Evolutionary conservation across 2,888 invertebrate species (phyloP), one percentile per base, ranked within the genome.

Genomic region (Idaea aversata): DNA sequence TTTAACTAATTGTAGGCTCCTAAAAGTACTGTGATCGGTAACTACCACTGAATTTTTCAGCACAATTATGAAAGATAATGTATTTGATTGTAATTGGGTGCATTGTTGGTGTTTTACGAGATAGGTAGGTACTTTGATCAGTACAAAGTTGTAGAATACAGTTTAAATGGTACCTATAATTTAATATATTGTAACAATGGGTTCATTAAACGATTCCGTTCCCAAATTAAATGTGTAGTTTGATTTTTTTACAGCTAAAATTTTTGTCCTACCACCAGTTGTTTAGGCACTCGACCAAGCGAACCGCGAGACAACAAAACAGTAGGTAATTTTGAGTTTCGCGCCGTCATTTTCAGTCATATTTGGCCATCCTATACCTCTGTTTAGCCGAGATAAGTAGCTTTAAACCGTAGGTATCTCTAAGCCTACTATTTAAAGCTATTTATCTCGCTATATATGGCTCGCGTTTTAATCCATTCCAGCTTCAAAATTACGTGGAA

Each of bases 131-230:
- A 93, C 92, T 93, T 89, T 87, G 87, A 90, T 81, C 88, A 90
- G 93, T 93, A 92, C 93, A 92, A 91, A 86, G 81, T 81, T 87
- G 90, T 92, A 93, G 91, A 86, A 76, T 87, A 87, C 86, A 84
- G 81, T 91, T 70, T 74, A 71, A 74, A 70, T 70, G 68, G 66
- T 70, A 70, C 70, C 70, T 74, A 91, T 91, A 85, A 90, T 91
- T 88, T 91, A 91, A 91, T 88, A 85, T 90, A 88, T 85, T 90
- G 90, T 89, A 86, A 90, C 90, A 83, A 89, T 91, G 91, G 91
- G 91, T 91, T 91, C 85, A 92, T 90, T 93, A 93, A 92, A 92
- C 86, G 88, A 91, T 92, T 91, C 91, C 91, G 91, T 91, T 91
- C 92, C 92, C 91, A 87, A 91, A 80, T 83, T 80, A 76, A 78